Evolutionary conservation across 2,888 invertebrate species (phyloP).

Genomic region (Yponomeuta cagnagella): DNA sequence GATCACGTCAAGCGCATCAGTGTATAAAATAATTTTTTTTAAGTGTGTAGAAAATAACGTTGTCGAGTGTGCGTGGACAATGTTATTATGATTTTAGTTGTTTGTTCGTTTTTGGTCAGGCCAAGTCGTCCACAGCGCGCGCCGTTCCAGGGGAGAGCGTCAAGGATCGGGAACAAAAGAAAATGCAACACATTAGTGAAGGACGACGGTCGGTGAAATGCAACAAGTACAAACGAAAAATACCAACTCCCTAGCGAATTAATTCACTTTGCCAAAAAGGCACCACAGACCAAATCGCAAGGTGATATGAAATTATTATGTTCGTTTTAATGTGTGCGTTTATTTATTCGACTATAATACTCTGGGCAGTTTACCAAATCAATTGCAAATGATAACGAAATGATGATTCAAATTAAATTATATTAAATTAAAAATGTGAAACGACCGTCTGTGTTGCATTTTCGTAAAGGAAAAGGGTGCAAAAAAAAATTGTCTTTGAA

Average conservation of each 20-base stretch:
- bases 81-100: no score
- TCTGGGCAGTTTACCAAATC: constrained; percentile 19
- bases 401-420: constrained; percentile 16
- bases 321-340: constrained; percentile 24
- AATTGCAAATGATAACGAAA: constrained; percentile 25
- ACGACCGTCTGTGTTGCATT: constrained; percentile 75
- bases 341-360: constrained; percentile 15
- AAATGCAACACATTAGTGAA: constrained; percentile 72
- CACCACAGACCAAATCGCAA: constrained; percentile 62
- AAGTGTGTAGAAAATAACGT: no score
- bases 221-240: constrained; percentile 23
- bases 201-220: constrained; percentile 46
- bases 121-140: not conserved
- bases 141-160: not conserved
- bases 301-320: constrained; percentile 29
- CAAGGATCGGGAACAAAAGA: constrained; percentile 66
- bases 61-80: no score
- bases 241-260: constrained; percentile 21
- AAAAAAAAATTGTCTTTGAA: constrained; percentile 40
- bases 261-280: constrained; percentile 62
- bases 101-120: no score
- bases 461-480: constrained; percentile 46
- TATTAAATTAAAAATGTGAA: constrained; percentile 23
- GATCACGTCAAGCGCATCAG: no score
- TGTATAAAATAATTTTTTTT: no score